phyloP scores from a whole-genome alignment of 1,140 invertebrate species.

The Medauroidea extradentata region DNA sequence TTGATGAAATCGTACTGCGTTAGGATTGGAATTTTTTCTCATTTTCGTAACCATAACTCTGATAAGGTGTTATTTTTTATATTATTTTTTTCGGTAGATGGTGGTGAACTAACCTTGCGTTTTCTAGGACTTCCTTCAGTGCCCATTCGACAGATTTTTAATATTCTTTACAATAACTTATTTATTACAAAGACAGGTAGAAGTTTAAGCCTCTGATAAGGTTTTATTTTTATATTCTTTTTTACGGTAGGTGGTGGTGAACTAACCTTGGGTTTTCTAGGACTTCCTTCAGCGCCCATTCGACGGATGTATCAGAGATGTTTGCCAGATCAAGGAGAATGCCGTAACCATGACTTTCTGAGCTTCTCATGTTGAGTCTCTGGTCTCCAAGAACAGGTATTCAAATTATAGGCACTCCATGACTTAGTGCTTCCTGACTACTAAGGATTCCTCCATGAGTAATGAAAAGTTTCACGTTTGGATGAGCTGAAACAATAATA shows the following conservation, averaged over 20 bases:
- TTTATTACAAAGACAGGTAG: no score
- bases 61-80: no score
- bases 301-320: conserved; percentile 1
- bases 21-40: no score
- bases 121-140: not conserved
- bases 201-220: no score
- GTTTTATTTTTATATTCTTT: no score
- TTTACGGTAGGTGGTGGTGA: no score
- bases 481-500: conserved; percentile 28
- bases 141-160: not conserved
- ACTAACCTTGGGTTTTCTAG: conserved; percentile 6
- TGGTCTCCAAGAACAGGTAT: conserved; percentile 43
- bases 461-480: conserved; percentile 34
- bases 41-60: no score
- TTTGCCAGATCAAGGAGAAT: not conserved
- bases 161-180: no score
- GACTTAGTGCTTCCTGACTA: conserved; percentile 35
- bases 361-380: conserved; percentile 15
- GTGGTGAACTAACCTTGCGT: conserved; percentile 4
- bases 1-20: no score
- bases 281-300: not conserved
- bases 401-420: conserved; percentile 21
- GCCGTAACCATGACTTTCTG: not conserved
- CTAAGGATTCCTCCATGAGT: conserved; percentile 46
- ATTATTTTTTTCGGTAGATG: no score